Conservation (phyloP, 1,140 invertebrate genomes). For the Diploscapter pachys region DNA sequence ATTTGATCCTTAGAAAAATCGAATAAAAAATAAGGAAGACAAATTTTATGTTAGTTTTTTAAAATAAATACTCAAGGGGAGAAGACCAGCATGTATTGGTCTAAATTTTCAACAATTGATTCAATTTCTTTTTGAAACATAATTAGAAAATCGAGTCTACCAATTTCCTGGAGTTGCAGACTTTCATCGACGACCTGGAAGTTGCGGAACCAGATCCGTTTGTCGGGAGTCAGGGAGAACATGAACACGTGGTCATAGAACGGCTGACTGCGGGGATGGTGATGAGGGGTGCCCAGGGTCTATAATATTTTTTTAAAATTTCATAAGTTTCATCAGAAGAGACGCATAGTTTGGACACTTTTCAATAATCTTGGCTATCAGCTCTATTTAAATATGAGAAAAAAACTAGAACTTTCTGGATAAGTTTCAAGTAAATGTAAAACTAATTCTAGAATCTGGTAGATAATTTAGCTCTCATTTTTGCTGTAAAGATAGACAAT, state of each 20-base stretch:
- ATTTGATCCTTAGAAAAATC: slow-evolving; percentile 2
- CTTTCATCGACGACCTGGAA: slow-evolving; percentile 95
- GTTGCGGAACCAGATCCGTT: slow-evolving; percentile 96
- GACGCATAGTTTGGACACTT: background rate
- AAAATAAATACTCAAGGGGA: slow-evolving; percentile 9
- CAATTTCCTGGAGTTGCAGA: slow-evolving; percentile 90
- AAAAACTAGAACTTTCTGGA: slow-evolving; percentile 11
- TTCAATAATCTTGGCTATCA: background rate
- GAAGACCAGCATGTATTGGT: slow-evolving; percentile 23
- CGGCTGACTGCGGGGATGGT: slow-evolving; percentile 98
- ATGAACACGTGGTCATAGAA: slow-evolving; percentile 96
- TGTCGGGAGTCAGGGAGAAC: slow-evolving; percentile 81
- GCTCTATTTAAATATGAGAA: background rate
- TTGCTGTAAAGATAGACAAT: no score
- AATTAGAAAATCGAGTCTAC: slow-evolving; percentile 54
- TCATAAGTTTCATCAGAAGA: background rate
- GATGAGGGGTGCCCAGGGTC: slow-evolving; percentile 87
- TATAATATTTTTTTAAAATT: slow-evolving; percentile 64
- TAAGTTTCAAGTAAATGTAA: slow-evolving; percentile 37
- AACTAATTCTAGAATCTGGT: no score
- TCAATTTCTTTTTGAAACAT: background rate
- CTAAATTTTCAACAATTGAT: slow-evolving; percentile 4
- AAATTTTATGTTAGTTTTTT: background rate
- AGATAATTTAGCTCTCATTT: no score
- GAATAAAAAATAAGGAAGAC: slow-evolving; percentile 13